phyloP scores from a whole-genome alignment of 1,140 invertebrate species.

The Drosophila watanabei region DNA sequence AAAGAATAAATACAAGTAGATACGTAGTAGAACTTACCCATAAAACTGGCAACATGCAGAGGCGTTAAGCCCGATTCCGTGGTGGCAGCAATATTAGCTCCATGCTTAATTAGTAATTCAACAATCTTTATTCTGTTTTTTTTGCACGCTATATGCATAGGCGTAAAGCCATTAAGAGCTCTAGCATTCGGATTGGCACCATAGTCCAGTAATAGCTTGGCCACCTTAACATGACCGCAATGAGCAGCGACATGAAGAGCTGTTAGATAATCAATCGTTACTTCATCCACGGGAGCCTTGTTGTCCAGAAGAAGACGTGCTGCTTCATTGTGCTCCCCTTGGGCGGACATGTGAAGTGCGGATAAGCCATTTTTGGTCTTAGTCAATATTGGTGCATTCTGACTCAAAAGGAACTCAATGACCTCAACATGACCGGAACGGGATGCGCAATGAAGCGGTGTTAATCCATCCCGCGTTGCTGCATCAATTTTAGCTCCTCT shows the following conservation, averaged over 20 bases:
- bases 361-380: conserved; percentile 99
- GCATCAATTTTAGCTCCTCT: conserved; percentile 97
- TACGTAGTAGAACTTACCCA: conserved; percentile 88
- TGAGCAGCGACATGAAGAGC: conserved; percentile 98
- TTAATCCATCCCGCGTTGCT: conserved; percentile 97
- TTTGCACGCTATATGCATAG: conserved; percentile 99
- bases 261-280: conserved; percentile 98
- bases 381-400: conserved; percentile 96
- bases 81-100: conserved; percentile 91
- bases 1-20: neutral
- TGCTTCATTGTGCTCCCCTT: conserved; percentile 98
- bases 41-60: conserved; percentile 98
- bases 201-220: conserved; percentile 96
- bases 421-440: conserved; percentile 98
- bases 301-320: conserved; percentile 96
- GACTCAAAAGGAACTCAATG: conserved; percentile 95
- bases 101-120: conserved; percentile 96
- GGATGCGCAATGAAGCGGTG: conserved; percentile 96
- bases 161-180: conserved; percentile 99
- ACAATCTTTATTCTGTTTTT: conserved; percentile 99
- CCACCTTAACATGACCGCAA: conserved; percentile 96
- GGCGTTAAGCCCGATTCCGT: conserved; percentile 96
- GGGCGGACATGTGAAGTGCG: conserved; percentile 97
- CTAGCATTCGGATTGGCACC: conserved; percentile 99
- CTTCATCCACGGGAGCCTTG: conserved; percentile 98